phyloP scores from a whole-genome alignment of 2,113 vertebrate genomes.

The Smithornis capensis region DNA sequence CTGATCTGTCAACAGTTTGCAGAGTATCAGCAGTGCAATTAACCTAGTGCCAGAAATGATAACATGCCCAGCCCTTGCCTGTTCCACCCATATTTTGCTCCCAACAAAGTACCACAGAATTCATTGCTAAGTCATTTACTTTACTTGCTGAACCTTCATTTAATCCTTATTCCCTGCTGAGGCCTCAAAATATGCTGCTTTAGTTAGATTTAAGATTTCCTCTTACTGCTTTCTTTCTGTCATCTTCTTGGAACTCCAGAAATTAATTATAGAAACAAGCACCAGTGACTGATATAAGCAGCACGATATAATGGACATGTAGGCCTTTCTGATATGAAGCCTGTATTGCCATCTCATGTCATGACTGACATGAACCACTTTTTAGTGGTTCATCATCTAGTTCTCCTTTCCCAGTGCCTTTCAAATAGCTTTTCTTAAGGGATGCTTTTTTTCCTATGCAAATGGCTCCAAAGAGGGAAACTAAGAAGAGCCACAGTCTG shows the following conservation, averaged over 20 bases:
- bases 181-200: background rate
- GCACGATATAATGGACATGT: background rate
- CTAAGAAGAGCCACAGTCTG: background rate
- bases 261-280: background rate
- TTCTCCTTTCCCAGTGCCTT: background rate
- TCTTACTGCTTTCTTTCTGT: background rate
- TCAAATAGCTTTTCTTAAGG: background rate
- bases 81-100: background rate
- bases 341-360: background rate
- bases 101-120: background rate
- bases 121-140: background rate
- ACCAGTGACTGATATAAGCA: background rate
- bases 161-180: background rate
- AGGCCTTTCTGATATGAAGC: background rate
- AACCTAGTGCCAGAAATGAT: background rate
- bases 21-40: slow-evolving; percentile 26
- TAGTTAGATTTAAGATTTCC: too few species aligned
- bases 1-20: slow-evolving; percentile 15
- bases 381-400: background rate
- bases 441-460: background rate
- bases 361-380: background rate
- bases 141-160: background rate
- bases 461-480: background rate
- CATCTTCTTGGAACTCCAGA: background rate
- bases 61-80: background rate